Percentiles rank a stretch among this genome's conserved stretches.
Conservation (phyloP, 2,113 vertebrate genomes). For the Rousettus leschenaultii region DNA sequence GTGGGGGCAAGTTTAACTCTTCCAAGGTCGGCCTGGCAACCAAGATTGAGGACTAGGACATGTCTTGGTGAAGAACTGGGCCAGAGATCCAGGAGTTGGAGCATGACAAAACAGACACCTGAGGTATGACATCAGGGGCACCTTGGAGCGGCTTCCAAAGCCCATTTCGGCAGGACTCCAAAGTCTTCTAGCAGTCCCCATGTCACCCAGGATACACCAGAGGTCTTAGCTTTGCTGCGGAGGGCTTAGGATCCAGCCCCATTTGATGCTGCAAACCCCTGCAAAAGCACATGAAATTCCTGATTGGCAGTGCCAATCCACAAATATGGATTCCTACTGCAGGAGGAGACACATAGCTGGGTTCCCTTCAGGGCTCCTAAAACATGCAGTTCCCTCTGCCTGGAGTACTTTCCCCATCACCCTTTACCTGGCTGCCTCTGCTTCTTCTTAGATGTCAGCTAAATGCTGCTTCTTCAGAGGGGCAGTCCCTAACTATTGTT, state of each 20-base stretch:
- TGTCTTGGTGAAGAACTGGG: neutral
- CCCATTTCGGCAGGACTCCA: neutral
- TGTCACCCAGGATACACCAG: neutral
- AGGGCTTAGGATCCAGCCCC: neutral
- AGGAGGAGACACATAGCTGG: neutral
- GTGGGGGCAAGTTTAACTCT: neutral
- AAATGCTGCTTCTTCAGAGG: neutral
- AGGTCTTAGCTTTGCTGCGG: neutral
- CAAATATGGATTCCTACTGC: neutral
- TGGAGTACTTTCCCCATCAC: neutral
- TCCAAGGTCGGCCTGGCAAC: neutral
- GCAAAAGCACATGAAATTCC: too few species aligned
- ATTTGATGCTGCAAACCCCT: accelerated
- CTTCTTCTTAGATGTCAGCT: neutral
- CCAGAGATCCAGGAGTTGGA: neutral
- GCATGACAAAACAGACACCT: neutral
- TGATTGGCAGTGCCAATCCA: neutral
- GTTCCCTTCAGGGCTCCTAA: neutral
- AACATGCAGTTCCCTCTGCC: neutral
- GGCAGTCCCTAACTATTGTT: neutral
- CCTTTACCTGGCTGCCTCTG: neutral
- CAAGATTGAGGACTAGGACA: neutral
- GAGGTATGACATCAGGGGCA: neutral
- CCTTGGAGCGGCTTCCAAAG: neutral
- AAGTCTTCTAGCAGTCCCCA: neutral